phyloP scores from a whole-genome alignment of 2,797 vertebrate species.

The Decapterus maruadsi region DNA sequence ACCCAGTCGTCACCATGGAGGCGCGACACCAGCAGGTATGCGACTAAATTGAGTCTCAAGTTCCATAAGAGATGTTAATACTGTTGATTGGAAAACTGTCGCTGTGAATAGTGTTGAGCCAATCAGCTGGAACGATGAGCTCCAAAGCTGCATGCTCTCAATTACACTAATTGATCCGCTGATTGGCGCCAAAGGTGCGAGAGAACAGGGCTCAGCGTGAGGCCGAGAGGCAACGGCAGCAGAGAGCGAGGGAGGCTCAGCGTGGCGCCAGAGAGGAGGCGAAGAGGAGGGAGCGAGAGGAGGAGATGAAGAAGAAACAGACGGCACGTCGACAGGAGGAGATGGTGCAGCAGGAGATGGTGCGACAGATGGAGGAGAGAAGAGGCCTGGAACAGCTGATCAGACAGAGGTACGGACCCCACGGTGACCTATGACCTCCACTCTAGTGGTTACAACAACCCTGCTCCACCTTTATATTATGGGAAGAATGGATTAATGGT shows the following conservation, averaged over 20 bases:
- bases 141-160: background rate
- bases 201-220: slow-evolving; percentile 89
- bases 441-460: slow-evolving; percentile 6
- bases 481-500: slow-evolving; percentile 18
- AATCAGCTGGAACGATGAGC: slow-evolving; percentile 2
- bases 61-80: slow-evolving; percentile 3
- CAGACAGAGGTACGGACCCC: slow-evolving; percentile 84
- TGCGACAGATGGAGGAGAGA: slow-evolving; percentile 89
- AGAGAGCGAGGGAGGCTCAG: slow-evolving; percentile 81
- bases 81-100: background rate
- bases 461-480: slow-evolving; percentile 13
- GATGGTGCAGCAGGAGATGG: slow-evolving; percentile 90
- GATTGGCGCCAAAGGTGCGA: slow-evolving; percentile 85
- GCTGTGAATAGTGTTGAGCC: background rate
- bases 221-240: slow-evolving; percentile 83
- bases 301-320: slow-evolving; percentile 84
- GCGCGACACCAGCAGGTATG: slow-evolving; percentile 93
- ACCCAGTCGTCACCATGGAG: slow-evolving; percentile 92
- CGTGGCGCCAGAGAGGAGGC: slow-evolving; percentile 84
- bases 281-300: slow-evolving; percentile 80
- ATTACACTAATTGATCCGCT: slow-evolving; percentile 35
- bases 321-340: slow-evolving; percentile 88
- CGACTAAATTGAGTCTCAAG: slow-evolving; percentile 38
- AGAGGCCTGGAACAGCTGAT: slow-evolving; percentile 81
- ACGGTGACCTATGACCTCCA: slow-evolving; percentile 30